Evolutionary conservation across 2,113 vertebrate genomes (phyloP), one percentile per base, ranked within the genome.

Genomic region (Todiramphus saurophagus): DNA sequence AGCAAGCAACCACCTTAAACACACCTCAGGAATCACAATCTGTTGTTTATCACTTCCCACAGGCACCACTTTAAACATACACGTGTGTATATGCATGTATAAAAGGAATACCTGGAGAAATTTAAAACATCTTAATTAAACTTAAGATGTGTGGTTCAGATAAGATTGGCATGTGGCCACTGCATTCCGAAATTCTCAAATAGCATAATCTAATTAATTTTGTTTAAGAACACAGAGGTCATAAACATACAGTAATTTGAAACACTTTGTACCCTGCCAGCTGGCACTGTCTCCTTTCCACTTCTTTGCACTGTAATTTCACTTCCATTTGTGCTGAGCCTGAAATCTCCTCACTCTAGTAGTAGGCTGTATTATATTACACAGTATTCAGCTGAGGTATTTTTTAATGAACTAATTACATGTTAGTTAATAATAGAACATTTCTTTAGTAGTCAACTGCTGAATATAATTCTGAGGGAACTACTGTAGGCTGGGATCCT

Each of bases 371-470:
- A 98, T 98, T 98, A 96, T 94, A 94, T 98, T 98, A 97, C 98
- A 96, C 64, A 87, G 93, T 93, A 94, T 97, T 98, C 97, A 97
- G 81, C 46, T 90, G 91, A 98, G 96, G 96, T 97, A 97, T 97
- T 98, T 98, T 98, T 98, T 97, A 97, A 98, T 98, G 97, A 98
- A 97, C 97, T 98, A 98, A 98, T 98, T 98, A 97, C 98, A 98
- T 95, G 97, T 97, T 98, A 97, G 97, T 98, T 98, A 98, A 98
- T 98, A 98, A 98, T 96, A 98, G 97, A 97, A 97, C 94, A 97
- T 94, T 97, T 96, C 85, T 84, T 97, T 97, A 96, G 94, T 89
- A 96, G 97, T 97, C 97, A 98, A 97, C 96, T 90, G 94, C 95
- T 64, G 68, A 97, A 94, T 97, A 92, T 97, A 94, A 95, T 96